These are phyloP conservation scores for Branchinecta lynchi DNA, from an alignment of 1,140 invertebrate genomes.

Conservation along the genomic window DNA sequence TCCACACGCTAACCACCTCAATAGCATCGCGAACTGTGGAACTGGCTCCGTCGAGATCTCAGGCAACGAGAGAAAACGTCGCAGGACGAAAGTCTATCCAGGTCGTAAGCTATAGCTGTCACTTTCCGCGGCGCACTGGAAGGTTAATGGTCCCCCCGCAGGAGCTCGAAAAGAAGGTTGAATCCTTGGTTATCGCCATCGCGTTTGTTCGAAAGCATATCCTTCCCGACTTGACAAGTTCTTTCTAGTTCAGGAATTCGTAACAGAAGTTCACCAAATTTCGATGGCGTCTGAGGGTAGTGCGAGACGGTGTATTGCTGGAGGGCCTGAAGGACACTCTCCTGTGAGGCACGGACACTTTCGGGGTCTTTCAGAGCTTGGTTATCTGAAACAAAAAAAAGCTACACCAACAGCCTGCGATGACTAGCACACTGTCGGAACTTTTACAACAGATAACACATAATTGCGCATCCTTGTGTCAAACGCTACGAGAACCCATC, in stretches of 20 bases:
- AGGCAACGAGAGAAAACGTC: too few relatives aligned
- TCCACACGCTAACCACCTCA: too few relatives aligned
- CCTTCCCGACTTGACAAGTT: constrained; percentile 86
- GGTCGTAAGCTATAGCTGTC: too few relatives aligned
- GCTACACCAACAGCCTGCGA: too few relatives aligned
- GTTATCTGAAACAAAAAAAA: constrained; percentile 44
- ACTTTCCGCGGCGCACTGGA: too few relatives aligned
- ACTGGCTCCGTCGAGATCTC: too few relatives aligned
- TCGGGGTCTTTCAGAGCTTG: constrained; percentile 78
- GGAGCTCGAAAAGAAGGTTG: constrained; percentile 84
- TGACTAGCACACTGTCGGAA: too few relatives aligned
- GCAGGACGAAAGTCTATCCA: too few relatives aligned
- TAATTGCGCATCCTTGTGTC: too few relatives aligned
- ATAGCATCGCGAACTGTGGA: too few relatives aligned
- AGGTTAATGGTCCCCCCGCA: constrained; percentile 70
- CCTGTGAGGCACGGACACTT: constrained; percentile 78
- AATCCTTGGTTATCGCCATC: constrained; percentile 68
- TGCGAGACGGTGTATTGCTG: constrained; percentile 79
- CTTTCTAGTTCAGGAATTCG: constrained; percentile 84
- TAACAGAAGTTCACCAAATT: constrained; percentile 83
- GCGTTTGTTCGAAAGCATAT: constrained; percentile 69
- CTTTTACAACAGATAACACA: too few relatives aligned
- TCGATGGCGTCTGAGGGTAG: constrained; percentile 79
- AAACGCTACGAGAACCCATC: too few relatives aligned
- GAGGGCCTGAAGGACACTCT: constrained; percentile 78